Percentiles rank a stretch among this genome's conserved stretches.
phyloP scores from a whole-genome alignment of 2,113 vertebrate genomes.

The Crotophaga sulcirostris region DNA sequence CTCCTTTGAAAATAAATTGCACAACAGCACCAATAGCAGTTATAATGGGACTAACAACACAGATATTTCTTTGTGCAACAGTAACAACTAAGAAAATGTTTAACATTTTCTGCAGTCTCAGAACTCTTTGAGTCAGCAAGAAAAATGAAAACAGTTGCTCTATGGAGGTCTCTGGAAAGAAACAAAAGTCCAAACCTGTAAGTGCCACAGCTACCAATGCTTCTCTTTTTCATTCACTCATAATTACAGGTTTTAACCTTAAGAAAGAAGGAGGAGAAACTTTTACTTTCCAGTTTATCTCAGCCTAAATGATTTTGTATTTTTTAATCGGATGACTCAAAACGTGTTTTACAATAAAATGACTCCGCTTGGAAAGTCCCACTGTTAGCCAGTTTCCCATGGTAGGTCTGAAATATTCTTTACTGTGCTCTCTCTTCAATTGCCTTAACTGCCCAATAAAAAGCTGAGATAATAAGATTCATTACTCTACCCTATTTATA shows the following conservation, averaged over 20 bases:
- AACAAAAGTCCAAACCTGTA: not conserved
- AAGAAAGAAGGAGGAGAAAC: not conserved
- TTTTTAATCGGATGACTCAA: not conserved
- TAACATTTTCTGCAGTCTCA: not conserved
- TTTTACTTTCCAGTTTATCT: not conserved
- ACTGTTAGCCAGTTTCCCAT: not conserved
- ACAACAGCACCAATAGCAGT: not conserved
- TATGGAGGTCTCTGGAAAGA: not conserved
- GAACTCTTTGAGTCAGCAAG: not conserved
- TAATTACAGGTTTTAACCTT: not conserved
- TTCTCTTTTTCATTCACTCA: not conserved
- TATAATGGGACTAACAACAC: not conserved
- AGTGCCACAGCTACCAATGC: not conserved
- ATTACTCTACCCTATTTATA: not conserved
- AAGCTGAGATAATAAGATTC: not conserved
- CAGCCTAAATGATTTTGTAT: not conserved
- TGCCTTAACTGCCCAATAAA: not conserved
- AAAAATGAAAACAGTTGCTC: not conserved
- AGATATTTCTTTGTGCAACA: constrained; percentile 6
- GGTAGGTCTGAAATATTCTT: not conserved
- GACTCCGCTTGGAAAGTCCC: not conserved
- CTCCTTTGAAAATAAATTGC: constrained; percentile 29
- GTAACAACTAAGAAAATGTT: constrained; percentile 10
- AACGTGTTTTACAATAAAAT: not conserved
- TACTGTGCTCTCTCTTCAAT: not conserved